Percentiles rank a stretch among this genome's conserved stretches.
Conservation (phyloP, 2,113 vertebrate species). For the Chinchilla lanigera region DNA sequence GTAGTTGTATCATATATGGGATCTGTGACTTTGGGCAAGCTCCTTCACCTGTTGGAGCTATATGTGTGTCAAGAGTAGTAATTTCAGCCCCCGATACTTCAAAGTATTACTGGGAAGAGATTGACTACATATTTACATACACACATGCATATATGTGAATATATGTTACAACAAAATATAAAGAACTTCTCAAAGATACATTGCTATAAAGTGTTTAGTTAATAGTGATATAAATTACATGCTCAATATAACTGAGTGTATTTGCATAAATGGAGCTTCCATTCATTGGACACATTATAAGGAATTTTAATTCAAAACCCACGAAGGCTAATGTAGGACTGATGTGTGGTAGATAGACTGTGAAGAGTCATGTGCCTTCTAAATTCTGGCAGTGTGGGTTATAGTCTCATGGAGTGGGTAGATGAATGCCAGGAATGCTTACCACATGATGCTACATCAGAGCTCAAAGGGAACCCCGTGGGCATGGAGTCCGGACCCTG, state of each 20-base stretch:
- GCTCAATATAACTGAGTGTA: background rate
- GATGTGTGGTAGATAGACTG: background rate
- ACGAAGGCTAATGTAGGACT: background rate
- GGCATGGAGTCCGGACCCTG: background rate
- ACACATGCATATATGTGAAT: background rate
- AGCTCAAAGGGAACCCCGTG: background rate
- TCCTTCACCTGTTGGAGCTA: background rate
- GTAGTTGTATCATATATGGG: background rate
- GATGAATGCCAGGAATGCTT: background rate
- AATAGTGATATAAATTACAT: background rate
- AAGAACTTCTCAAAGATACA: background rate
- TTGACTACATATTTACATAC: background rate
- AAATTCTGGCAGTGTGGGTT: background rate
- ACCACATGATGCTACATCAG: background rate
- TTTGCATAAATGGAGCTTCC: background rate
- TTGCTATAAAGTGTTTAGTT: background rate
- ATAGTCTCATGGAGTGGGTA: background rate
- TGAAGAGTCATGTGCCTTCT: background rate
- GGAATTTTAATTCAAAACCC: conserved; percentile 10
- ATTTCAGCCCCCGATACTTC: background rate
- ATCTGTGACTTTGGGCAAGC: background rate
- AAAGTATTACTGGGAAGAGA: background rate
- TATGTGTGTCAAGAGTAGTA: background rate
- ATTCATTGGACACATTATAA: background rate
- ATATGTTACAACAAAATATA: background rate